A percentile compares a stretch with the other conserved stretches of the same genome.
phyloP scores from a whole-genome alignment of 2,888 invertebrate genomes.

The Hipparchia sbordonii region DNA sequence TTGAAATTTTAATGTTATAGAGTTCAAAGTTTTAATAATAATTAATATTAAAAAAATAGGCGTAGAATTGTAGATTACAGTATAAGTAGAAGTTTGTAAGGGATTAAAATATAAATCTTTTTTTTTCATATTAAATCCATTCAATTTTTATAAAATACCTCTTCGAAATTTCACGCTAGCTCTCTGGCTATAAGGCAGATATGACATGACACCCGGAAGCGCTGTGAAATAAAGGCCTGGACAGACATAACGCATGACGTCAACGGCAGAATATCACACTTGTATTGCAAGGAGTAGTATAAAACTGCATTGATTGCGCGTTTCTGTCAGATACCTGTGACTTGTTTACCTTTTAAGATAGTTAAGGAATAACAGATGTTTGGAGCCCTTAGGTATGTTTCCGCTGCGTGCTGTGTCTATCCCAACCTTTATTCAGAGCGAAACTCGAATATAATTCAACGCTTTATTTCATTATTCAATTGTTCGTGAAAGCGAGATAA shows the following conservation, averaged over 20 bases:
- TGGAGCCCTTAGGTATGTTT: neutral
- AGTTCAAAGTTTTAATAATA: too few species aligned
- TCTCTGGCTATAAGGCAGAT: slow-evolving; percentile 14
- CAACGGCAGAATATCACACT: neutral
- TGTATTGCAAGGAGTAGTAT: too few species aligned
- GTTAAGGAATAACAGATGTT: too few species aligned
- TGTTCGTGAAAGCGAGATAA: slow-evolving; percentile 77
- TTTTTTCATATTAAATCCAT: neutral
- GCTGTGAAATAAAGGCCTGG: slow-evolving; percentile 22
- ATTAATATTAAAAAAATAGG: too few species aligned
- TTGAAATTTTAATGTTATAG: too few species aligned
- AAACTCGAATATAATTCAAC: slow-evolving; percentile 62
- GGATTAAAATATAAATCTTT: too few species aligned
- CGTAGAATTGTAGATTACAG: too few species aligned
- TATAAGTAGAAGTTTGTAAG: too few species aligned
- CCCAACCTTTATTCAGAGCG: slow-evolving; percentile 45
- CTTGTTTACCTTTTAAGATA: too few species aligned
- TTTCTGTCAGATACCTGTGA: neutral
- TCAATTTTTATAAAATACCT: neutral
- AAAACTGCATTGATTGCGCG: neutral
- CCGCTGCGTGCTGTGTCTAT: neutral
- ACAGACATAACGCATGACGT: neutral
- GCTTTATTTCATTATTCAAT: slow-evolving; percentile 77
- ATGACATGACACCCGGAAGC: slow-evolving; percentile 27
- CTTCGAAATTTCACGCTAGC: neutral